Evolutionary conservation across 2,113 vertebrate genomes (phyloP).

Genomic region (Ceyx melanurus): DNA sequence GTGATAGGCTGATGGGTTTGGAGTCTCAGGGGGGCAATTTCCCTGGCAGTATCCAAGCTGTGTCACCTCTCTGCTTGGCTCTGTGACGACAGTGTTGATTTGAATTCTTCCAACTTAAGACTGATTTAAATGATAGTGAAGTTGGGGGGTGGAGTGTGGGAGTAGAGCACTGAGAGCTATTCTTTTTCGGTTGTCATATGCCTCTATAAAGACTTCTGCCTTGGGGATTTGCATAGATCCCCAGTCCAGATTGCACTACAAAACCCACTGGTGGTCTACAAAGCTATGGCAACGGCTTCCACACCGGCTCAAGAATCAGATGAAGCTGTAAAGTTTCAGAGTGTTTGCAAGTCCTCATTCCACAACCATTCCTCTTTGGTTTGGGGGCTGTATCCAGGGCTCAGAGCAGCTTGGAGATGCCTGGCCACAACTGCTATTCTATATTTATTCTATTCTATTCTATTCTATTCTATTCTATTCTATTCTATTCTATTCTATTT

Average conservation of each 20-base stretch:
- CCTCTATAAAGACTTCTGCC: conserved; percentile 66
- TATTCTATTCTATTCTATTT: no score
- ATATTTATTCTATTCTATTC: no score
- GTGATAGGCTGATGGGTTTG: conserved; percentile 15
- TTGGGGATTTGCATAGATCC: conserved; percentile 60
- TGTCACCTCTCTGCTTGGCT: conserved; percentile 61
- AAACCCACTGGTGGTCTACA: conserved; percentile 56
- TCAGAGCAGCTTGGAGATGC: neutral
- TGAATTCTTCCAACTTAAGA: conserved; percentile 63
- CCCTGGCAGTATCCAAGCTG: conserved; percentile 50
- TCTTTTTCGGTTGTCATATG: conserved; percentile 66
- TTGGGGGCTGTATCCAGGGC: neutral
- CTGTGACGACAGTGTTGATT: conserved; percentile 65
- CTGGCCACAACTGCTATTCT: no score
- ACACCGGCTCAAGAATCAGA: neutral
- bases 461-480: neutral
- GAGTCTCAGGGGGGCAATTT: conserved; percentile 62
- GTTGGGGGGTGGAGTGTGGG: conserved; percentile 65
- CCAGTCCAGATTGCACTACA: conserved; percentile 44
- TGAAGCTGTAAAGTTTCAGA: neutral
- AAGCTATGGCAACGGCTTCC: conserved; percentile 37
- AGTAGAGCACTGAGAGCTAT: conserved; percentile 63
- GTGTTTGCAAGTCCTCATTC: neutral
- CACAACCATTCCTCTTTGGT: accelerated
- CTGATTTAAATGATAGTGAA: conserved; percentile 65